A percentile compares a stretch with the other conserved stretches of the same genome.
Evolutionary conservation across 1,140 invertebrate genomes (phyloP).

Genomic region (Propsilocerus akamusi): DNA sequence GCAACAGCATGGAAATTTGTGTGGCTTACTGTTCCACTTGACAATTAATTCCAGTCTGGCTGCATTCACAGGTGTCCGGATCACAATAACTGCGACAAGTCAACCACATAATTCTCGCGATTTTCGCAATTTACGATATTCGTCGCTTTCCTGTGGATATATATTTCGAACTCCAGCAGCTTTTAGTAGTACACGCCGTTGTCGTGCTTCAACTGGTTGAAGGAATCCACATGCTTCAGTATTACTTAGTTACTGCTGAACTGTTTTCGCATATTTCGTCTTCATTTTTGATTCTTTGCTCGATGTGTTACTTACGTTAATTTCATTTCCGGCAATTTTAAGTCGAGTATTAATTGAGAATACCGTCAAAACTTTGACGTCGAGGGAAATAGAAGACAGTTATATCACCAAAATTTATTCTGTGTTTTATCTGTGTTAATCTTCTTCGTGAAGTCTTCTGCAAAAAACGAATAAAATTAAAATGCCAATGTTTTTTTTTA

Average conservation of each 20-base stretch:
- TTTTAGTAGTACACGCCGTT: constrained; percentile 67
- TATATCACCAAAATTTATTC: constrained; percentile 78
- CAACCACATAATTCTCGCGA: constrained; percentile 92
- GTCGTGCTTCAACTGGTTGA: constrained; percentile 81
- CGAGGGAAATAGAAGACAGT: constrained; percentile 91
- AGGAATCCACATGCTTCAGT: constrained; percentile 85
- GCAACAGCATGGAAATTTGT: constrained; percentile 82
- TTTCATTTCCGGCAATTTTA: constrained; percentile 29
- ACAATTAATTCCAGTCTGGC: constrained; percentile 87
- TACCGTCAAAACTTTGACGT: constrained; percentile 92
- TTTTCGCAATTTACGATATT: constrained; percentile 77
- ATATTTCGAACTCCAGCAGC: constrained; percentile 86
- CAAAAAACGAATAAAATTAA: too few relatives aligned
- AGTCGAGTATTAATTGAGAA: constrained; percentile 82
- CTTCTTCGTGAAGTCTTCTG: too few relatives aligned
- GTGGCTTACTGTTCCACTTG: constrained; percentile 34
- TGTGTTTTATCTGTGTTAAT: too few relatives aligned
- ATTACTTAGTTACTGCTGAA: constrained; percentile 67
- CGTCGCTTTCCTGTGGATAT: constrained; percentile 83
- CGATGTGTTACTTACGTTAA: constrained; percentile 26
- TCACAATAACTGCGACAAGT: constrained; percentile 88
- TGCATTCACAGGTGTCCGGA: constrained; percentile 87
- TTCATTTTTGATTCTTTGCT: constrained; percentile 59
- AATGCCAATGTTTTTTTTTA: too few relatives aligned
- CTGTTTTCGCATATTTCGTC: constrained; percentile 68